Evolutionary conservation across 2,113 vertebrate genomes (phyloP).

Genomic region (Argyrosomus japonicus): DNA sequence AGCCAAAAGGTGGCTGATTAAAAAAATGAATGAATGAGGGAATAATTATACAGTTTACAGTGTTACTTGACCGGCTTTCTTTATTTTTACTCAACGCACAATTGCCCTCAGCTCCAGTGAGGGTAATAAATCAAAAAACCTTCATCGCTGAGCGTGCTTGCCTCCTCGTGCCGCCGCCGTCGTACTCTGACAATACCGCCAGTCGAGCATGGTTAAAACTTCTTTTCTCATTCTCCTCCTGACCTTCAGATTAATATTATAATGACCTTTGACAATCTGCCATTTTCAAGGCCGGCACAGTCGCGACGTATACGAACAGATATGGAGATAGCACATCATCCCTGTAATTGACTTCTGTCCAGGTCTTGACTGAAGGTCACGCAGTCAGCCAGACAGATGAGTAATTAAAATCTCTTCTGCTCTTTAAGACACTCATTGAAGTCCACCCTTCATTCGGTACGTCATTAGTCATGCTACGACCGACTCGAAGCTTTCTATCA

Average conservation of each 20-base stretch:
- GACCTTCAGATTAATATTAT: conserved; percentile 63
- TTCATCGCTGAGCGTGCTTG: neutral
- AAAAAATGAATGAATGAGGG: conserved; percentile 47
- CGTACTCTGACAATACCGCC: conserved; percentile 9
- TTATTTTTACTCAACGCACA: conserved; percentile 50
- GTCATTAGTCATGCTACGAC: conserved; percentile 78
- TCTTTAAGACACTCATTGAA: conserved; percentile 71
- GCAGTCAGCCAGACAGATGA: conserved; percentile 64
- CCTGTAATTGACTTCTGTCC: conserved; percentile 74
- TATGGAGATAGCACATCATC: conserved; percentile 58
- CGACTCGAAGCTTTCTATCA: conserved; percentile 30
- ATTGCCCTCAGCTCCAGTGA: conserved; percentile 44
- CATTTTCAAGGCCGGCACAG: conserved; percentile 47
- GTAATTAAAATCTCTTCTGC: conserved; percentile 78
- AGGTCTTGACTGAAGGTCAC: conserved; percentile 76
- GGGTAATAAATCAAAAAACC: conserved; percentile 68
- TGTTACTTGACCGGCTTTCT: conserved; percentile 39
- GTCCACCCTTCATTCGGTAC: conserved; percentile 64
- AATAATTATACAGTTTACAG: conserved; percentile 50
- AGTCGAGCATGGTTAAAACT: conserved; percentile 36
- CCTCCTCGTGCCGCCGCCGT: neutral
- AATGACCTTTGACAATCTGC: conserved; percentile 68
- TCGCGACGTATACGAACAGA: conserved; percentile 42
- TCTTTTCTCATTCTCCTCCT: neutral
- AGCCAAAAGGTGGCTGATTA: conserved; percentile 56